Evolutionary conservation across 2,888 invertebrate species (phyloP), one percentile per base, ranked within the genome.

Genomic region (Psylliodes chrysocephalus): DNA sequence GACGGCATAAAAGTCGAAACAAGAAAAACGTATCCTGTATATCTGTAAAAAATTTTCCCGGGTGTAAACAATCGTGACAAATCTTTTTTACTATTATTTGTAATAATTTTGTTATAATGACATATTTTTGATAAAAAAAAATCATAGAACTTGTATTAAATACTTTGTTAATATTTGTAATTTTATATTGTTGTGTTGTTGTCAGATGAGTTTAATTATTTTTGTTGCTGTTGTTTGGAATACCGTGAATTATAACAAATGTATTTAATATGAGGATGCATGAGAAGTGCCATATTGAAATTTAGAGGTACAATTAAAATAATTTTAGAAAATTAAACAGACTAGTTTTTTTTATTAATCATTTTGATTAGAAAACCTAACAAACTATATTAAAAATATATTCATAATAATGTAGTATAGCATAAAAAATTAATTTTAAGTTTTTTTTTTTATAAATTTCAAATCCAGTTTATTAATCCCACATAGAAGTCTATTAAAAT

Each of bases 21-120:
- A 14, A 86, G 85, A 84, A 85, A 64, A 86, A 86, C 17, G 86
- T 87, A 64, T 86, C 87, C 14, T 87, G 87, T 75, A 85, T 88
- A 73, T 85, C 85, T 60, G 84, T 87, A 57, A 86, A 86, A 76
- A 86, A 85, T 79, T 84, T 88, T 71, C 85, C 87, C 38, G 85
- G 87, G 7, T 88, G 88, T 77, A 87, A 86, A 73, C 87, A 87
- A 73, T 88, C 88, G 82, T 88, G 87, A 88, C 82, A 79, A 69
- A 74, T 60, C 71, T 71, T 68, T 66, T 35, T 53, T 60, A 63
- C 33, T 53, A 12, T 51, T 63, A 51, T 65, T 68, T 66, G 46
- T 66, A 65, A 67, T 71, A 63, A 69, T 71, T n/a, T n/a, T n/a
- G n/a, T n/a, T 67, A 71, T 71, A 69, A 60, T 64, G 64, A 65